These are phyloP conservation scores for Furnarius figulus DNA, from an alignment of 2,113 vertebrate genomes.

Conservation along the genomic window DNA sequence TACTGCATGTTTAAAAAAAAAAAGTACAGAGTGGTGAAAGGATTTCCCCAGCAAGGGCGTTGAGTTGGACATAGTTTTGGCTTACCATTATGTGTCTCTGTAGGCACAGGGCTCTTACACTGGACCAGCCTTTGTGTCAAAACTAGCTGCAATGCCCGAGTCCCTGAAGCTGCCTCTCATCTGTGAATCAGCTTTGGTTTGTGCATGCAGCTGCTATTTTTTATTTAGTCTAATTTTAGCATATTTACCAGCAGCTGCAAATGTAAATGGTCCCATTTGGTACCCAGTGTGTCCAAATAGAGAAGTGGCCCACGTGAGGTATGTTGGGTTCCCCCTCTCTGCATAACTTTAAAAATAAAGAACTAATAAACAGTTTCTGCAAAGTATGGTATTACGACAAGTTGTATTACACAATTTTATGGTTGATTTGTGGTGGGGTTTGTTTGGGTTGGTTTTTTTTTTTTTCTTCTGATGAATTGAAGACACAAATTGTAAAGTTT, in stretches of 20 bases:
- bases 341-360: background rate
- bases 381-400: background rate
- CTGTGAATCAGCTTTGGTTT: conserved; percentile 28
- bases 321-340: background rate
- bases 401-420: background rate
- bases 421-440: too few species aligned
- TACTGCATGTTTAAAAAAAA: conserved; percentile 2
- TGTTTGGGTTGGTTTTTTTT: background rate
- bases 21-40: background rate
- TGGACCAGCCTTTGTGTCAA: conserved; percentile 45
- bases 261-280: conserved; percentile 34
- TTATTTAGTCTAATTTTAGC: conserved; percentile 56
- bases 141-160: background rate
- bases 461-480: background rate
- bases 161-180: background rate
- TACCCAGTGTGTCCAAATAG: rapidly evolving
- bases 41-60: conserved; percentile 33
- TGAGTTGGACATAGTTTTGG: conserved; percentile 46
- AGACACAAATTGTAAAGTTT: background rate
- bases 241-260: conserved; percentile 45
- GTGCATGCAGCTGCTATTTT: conserved; percentile 48
- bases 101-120: background rate
- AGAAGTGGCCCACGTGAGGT: background rate
- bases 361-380: background rate
- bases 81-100: conserved; percentile 38